Percentiles rank a stretch among this genome's conserved stretches.
Conservation (phyloP, 2,888 invertebrate species). For the Rhagium mordax region DNA sequence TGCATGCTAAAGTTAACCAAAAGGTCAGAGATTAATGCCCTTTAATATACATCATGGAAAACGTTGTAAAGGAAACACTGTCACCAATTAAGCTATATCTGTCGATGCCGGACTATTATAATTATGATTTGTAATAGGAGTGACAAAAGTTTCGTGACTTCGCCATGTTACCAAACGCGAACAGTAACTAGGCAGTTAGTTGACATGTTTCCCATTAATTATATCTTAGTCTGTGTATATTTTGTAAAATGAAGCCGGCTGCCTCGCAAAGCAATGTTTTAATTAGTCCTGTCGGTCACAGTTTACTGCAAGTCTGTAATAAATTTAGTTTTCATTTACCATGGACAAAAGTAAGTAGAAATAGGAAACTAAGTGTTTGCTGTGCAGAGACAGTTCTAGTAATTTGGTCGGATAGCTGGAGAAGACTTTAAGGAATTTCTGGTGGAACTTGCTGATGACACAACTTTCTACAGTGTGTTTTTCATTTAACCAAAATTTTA, state of each 20-base stretch:
- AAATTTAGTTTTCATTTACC: constrained; percentile 4
- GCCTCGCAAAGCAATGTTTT: neutral
- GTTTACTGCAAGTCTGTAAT: constrained; percentile 6
- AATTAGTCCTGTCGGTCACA: constrained; percentile 17
- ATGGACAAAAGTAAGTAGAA: neutral
- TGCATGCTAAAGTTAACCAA: constrained; percentile 22
- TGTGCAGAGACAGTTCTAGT: too few species aligned
- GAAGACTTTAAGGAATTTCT: too few species aligned
- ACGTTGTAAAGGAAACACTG: neutral
- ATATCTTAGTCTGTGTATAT: constrained; percentile 16
- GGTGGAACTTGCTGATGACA: too few species aligned
- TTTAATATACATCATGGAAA: neutral
- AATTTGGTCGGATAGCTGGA: too few species aligned
- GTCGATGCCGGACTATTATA: neutral
- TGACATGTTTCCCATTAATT: constrained; percentile 20
- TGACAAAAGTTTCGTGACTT: constrained; percentile 4
- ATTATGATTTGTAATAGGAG: constrained; percentile 22
- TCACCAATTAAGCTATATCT: constrained; percentile 1
- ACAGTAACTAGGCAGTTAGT: constrained; percentile 4
- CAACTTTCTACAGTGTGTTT: too few species aligned
- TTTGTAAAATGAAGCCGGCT: constrained; percentile 22
- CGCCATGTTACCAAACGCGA: constrained; percentile 11
- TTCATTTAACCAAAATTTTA: too few species aligned
- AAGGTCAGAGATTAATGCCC: neutral
- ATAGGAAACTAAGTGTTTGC: too few species aligned